Conservation (phyloP, 2,113 vertebrate species). For the Oxyura jamaicensis region DNA sequence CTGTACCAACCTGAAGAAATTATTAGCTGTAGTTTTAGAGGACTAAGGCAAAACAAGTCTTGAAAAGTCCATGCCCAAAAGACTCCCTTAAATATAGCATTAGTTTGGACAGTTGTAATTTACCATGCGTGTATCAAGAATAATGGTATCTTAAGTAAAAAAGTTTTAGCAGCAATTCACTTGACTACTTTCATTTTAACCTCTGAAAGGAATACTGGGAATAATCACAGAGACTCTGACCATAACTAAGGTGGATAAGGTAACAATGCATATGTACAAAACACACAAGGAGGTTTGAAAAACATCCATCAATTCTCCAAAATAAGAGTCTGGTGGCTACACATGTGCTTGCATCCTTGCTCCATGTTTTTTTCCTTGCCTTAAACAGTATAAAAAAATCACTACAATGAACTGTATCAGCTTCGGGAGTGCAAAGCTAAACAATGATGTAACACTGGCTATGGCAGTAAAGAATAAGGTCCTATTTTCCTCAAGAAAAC, state of each 20-base stretch:
- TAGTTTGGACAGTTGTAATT: not conserved
- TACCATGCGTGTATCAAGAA: not conserved
- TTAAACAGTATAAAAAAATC: not conserved
- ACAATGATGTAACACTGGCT: no score
- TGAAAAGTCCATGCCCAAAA: not conserved
- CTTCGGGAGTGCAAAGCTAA: not conserved
- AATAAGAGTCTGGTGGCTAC: not conserved
- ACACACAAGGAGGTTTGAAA: no score
- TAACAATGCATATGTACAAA: not conserved
- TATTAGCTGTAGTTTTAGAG: not conserved
- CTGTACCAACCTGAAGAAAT: not conserved
- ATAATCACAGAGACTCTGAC: not conserved
- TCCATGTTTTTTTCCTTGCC: not conserved
- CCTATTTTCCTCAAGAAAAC: no score
- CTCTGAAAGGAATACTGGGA: not conserved
- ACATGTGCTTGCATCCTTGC: not conserved
- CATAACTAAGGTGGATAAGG: not conserved
- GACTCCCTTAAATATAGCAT: not conserved
- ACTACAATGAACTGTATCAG: not conserved
- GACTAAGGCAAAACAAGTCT: accelerated
- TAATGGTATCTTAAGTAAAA: not conserved
- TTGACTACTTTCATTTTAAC: constrained; percentile 28
- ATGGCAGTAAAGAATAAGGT: no score
- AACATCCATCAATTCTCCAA: no score
- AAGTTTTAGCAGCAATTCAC: constrained; percentile 28